phyloP scores from a whole-genome alignment of 2,888 invertebrate species.

The Mimumesa dahlbomi region DNA sequence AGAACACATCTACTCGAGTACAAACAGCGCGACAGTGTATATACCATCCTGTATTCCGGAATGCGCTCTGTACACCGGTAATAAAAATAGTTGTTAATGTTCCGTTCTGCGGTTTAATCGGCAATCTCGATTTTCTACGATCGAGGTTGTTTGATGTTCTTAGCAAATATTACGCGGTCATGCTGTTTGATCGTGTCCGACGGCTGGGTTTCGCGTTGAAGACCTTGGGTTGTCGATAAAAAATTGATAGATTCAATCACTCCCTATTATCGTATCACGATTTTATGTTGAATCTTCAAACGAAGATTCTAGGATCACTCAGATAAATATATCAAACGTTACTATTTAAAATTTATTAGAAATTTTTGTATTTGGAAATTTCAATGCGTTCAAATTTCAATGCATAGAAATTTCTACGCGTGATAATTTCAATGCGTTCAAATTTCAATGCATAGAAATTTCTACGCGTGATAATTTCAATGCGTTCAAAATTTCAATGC shows the following conservation, averaged over 20 bases:
- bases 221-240: too few species aligned
- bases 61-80: slow-evolving; percentile 45
- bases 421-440: too few species aligned
- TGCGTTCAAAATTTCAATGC: too few species aligned
- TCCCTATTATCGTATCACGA: not conserved
- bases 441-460: too few species aligned
- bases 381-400: too few species aligned
- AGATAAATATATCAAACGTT: too few species aligned
- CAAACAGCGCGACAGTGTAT: slow-evolving; percentile 39
- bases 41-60: slow-evolving; percentile 43
- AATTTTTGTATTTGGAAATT: too few species aligned
- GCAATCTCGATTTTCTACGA: slow-evolving; percentile 20
- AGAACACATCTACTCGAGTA: slow-evolving; percentile 52
- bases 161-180: slow-evolving; percentile 21
- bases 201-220: not conserved
- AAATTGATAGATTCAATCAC: not conserved
- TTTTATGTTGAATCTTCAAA: too few species aligned
- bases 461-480: too few species aligned
- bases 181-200: not conserved
- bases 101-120: slow-evolving; percentile 31
- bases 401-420: too few species aligned
- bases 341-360: too few species aligned
- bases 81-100: slow-evolving; percentile 54
- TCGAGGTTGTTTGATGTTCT: slow-evolving; percentile 43
- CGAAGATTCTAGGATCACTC: too few species aligned